These are phyloP conservation scores for Leptoclinus maculatus DNA, from an alignment of 2,797 vertebrate species.

Conservation along the genomic window DNA sequence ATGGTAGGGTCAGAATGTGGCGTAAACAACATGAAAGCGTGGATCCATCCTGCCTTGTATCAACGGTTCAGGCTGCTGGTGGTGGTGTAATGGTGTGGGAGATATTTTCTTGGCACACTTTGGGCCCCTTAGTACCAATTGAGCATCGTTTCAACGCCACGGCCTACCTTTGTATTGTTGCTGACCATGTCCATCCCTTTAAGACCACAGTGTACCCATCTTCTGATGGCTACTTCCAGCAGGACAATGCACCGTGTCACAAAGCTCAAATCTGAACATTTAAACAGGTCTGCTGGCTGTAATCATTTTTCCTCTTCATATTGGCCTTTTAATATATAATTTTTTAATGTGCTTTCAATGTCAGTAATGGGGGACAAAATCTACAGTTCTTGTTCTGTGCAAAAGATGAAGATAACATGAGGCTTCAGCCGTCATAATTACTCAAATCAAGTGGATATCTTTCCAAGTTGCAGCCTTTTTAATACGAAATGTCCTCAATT, in stretches of 20 bases:
- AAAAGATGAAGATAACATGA: background rate
- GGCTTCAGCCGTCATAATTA: background rate
- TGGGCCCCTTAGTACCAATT: too few relatives aligned
- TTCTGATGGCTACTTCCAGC: constrained; percentile 22
- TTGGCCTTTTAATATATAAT: background rate
- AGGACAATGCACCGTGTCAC: background rate
- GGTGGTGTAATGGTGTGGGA: too few relatives aligned
- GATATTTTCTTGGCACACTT: too few relatives aligned
- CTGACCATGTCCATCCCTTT: too few relatives aligned
- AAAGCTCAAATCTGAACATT: background rate
- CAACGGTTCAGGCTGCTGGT: background rate
- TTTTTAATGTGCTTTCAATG: background rate
- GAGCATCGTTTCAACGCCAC: too few relatives aligned
- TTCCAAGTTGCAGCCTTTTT: background rate
- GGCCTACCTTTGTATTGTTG: background rate
- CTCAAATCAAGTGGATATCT: background rate
- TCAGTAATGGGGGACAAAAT: background rate
- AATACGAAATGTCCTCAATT: background rate
- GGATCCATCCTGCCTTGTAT: constrained; percentile 11
- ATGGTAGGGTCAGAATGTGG: constrained; percentile 53
- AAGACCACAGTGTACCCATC: background rate
- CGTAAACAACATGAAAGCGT: constrained; percentile 54
- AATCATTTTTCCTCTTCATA: background rate
- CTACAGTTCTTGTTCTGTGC: background rate
- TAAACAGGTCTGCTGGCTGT: background rate